phyloP scores from a whole-genome alignment of 2,888 invertebrate species.

The Schrankia costaestrigalis region DNA sequence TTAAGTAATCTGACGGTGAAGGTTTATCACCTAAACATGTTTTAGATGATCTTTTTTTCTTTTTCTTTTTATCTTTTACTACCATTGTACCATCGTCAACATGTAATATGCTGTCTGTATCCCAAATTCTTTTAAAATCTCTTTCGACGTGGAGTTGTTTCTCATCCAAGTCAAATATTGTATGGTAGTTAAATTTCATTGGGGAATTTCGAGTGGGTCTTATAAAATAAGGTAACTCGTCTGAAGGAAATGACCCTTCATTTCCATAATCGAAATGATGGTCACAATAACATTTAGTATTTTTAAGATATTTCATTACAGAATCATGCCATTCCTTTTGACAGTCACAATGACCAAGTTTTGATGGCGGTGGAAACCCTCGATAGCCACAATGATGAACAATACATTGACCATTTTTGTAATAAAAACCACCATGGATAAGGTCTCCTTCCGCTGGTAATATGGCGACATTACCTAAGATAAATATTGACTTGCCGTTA shows the following conservation, averaged over 20 bases:
- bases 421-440: constrained; percentile 61
- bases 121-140: constrained; percentile 62
- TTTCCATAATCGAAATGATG: constrained; percentile 62
- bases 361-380: constrained; percentile 39
- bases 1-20: constrained; percentile 57
- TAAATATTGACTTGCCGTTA: constrained; percentile 47
- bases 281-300: constrained; percentile 59
- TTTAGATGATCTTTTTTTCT: constrained; percentile 39
- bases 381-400: constrained; percentile 61
- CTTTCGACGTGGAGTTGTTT: constrained; percentile 51
- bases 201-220: constrained; percentile 50
- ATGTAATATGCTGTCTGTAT: constrained; percentile 58
- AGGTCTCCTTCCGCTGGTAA: constrained; percentile 54
- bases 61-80: constrained; percentile 45
- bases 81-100: constrained; percentile 37
- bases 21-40: constrained; percentile 55
- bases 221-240: constrained; percentile 59
- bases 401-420: constrained; percentile 38
- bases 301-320: constrained; percentile 49
- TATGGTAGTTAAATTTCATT: constrained; percentile 54
- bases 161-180: constrained; percentile 58
- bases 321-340: constrained; percentile 52
- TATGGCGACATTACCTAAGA: constrained; percentile 50
- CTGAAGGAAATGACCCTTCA: constrained; percentile 51
- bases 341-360: constrained; percentile 57